Percentiles rank a stretch among this genome's conserved stretches.
phyloP scores from a whole-genome alignment of 2,797 vertebrate species.

The Pterois miles region DNA sequence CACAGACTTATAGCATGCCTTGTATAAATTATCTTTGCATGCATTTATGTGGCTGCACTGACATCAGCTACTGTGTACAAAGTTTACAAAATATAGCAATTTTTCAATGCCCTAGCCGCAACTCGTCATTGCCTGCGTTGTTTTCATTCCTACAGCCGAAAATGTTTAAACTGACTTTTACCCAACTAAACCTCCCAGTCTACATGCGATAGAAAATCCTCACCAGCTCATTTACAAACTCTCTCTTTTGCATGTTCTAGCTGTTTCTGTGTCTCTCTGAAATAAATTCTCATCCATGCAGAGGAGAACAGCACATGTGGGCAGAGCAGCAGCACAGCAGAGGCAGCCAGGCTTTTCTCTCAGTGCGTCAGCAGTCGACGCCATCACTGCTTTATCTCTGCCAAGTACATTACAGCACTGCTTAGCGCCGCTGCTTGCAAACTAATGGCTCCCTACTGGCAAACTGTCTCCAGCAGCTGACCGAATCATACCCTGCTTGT shows the following conservation, averaged over 20 bases:
- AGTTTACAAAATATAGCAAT: background rate
- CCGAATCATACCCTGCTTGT: slow-evolving; percentile 35
- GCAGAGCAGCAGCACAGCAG: slow-evolving; percentile 43
- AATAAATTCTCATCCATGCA: slow-evolving; percentile 15
- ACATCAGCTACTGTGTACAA: background rate
- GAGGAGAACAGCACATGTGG: slow-evolving; percentile 61
- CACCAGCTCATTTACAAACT: slow-evolving; percentile 4
- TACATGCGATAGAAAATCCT: background rate
- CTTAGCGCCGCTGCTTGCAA: slow-evolving; percentile 50
- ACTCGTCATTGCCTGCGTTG: background rate
- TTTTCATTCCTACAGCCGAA: background rate
- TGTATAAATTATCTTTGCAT: too few relatives aligned
- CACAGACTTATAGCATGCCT: too few relatives aligned
- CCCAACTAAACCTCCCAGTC: background rate
- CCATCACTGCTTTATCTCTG: slow-evolving; percentile 55
- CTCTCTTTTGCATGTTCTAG: background rate
- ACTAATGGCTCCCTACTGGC: slow-evolving; percentile 73
- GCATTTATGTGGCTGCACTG: background rate
- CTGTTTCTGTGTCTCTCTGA: slow-evolving; percentile 27
- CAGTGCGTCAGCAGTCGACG: slow-evolving; percentile 66
- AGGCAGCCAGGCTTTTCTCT: slow-evolving; percentile 52
- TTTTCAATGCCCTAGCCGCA: background rate
- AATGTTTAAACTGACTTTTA: background rate
- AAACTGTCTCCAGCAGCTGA: slow-evolving; percentile 68
- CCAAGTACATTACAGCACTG: slow-evolving; percentile 75